A percentile compares a stretch with the other conserved stretches of the same genome.
phyloP scores from a whole-genome alignment of 2,797 vertebrate genomes.

The Ciconia nigra region DNA sequence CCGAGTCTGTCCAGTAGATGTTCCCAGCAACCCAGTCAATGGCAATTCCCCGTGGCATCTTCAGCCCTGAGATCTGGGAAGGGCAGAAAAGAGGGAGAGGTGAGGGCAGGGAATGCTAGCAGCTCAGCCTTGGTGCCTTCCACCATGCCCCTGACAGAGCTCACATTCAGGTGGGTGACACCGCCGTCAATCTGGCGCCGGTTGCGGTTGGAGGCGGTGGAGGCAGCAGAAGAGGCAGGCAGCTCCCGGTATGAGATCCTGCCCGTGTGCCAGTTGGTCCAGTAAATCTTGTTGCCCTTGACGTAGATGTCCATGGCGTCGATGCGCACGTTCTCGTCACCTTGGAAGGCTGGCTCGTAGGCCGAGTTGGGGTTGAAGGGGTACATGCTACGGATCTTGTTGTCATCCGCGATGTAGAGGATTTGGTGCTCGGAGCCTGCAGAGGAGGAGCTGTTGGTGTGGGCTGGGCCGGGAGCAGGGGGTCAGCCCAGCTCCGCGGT shows the following conservation, averaged over 20 bases:
- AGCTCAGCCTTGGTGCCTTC: fast-evolving
- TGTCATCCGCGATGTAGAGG: constrained; percentile 94
- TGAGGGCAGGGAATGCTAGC: neutral
- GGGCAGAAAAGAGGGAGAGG: neutral
- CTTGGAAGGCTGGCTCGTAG: constrained; percentile 93
- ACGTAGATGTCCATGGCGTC: constrained; percentile 95
- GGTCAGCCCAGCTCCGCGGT: neutral
- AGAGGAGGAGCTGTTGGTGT: fast-evolving
- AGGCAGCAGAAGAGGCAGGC: constrained; percentile 74
- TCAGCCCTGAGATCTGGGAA: constrained; percentile 88
- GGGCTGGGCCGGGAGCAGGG: fast-evolving
- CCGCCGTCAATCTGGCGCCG: constrained; percentile 85
- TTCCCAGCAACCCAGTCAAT: constrained; percentile 97
- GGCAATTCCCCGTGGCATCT: constrained; percentile 94
- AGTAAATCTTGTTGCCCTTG: constrained; percentile 92
- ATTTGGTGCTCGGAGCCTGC: constrained; percentile 85
- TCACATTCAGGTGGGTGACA: constrained; percentile 88
- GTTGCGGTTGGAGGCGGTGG: constrained; percentile 87
- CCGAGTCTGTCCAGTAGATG: constrained; percentile 96
- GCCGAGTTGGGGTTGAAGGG: constrained; percentile 88
- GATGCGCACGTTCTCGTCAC: constrained; percentile 90
- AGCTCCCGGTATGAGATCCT: constrained; percentile 90
- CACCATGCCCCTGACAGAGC: fast-evolving
- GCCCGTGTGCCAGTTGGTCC: constrained; percentile 98
- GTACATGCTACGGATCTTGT: constrained; percentile 94